Base-by-base conservation (phyloP, 2,113 vertebrate species). In the Lagenorhynchus albirostris region DNA sequence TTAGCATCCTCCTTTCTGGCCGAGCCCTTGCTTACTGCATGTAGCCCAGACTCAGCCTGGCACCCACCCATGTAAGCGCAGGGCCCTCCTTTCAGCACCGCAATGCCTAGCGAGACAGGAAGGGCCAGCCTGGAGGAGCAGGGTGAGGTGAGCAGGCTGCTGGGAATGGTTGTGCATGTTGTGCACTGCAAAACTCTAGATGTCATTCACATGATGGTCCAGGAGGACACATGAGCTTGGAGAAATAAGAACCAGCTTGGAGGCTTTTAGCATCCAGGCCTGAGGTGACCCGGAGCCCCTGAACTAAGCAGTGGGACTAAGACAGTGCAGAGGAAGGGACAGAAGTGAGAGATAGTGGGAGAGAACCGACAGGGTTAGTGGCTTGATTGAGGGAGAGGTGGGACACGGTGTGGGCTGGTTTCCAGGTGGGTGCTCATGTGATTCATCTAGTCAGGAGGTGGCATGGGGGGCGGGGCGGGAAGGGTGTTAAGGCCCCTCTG, bases 11-110 rank as follows among this genome's bases (percentile, higher is more conserved):
- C 58, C 7, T 44, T 10, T 23, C 68, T 77, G 44, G 31, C 63
- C 18, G 50, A 47, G 26, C 17, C n/a, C 29, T 90, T 29, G 2
- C 36, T 95, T 36, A 36, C 38, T 26, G 0, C 53, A 3, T 4
- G 21, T 3, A 65, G 36, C 31, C n/a, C 29, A 26, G 41, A 25
- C 36, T 33, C 47, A 41, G 70, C 6, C 36, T 62, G 36, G 36
- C n/a, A 26, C 38, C 21, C 14, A 60, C 10, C 4, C n/a, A 15
- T 0, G 17, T 17, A 36, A 15, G 33, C 15, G 1, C 12, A 38
- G 33, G 38, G 47, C 33, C 17, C 18, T 36, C 26, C 68, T 53
- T 38, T 3, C 5, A 33, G 80, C 55, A 25, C 26, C 23, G 21
- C n/a, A 47, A 2, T 25, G 33, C 53, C 71, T 47, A 41, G 71